Percentiles rank a stretch among this genome's conserved stretches.
phyloP scores from a whole-genome alignment of 2,113 vertebrate genomes.

The Chaetops frenatus region DNA sequence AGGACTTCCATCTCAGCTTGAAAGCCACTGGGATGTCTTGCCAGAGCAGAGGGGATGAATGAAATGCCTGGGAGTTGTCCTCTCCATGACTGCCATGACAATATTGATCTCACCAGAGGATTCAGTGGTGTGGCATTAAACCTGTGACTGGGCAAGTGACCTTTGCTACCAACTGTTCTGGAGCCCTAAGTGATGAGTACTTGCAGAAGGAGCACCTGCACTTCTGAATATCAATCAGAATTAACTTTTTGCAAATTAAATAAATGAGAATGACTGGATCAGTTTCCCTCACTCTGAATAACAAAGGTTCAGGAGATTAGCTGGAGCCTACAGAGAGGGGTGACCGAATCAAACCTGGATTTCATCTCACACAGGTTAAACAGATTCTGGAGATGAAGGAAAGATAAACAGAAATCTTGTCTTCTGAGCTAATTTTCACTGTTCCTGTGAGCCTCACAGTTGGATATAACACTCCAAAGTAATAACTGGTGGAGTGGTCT shows the following conservation, averaged over 20 bases:
- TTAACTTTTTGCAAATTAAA: background rate
- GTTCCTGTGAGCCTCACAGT: background rate
- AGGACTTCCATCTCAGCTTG: background rate
- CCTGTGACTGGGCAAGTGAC: background rate
- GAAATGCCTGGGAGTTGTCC: background rate
- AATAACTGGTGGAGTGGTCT: background rate
- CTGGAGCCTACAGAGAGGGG: background rate
- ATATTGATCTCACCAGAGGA: background rate
- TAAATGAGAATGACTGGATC: background rate
- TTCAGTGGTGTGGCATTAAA: background rate
- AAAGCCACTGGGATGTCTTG: background rate
- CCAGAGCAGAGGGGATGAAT: background rate
- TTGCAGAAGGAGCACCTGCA: background rate
- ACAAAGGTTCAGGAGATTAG: background rate
- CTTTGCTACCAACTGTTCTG: background rate
- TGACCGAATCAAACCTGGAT: background rate
- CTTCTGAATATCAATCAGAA: background rate
- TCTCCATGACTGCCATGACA: background rate
- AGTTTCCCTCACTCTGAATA: background rate
- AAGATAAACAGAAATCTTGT: background rate
- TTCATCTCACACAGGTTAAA: background rate
- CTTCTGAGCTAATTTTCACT: background rate
- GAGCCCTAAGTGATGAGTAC: background rate
- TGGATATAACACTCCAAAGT: background rate
- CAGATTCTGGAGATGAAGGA: background rate